Evolutionary conservation across 2,888 invertebrate species (phyloP).

Genomic region (Ennomos fuscantarius): DNA sequence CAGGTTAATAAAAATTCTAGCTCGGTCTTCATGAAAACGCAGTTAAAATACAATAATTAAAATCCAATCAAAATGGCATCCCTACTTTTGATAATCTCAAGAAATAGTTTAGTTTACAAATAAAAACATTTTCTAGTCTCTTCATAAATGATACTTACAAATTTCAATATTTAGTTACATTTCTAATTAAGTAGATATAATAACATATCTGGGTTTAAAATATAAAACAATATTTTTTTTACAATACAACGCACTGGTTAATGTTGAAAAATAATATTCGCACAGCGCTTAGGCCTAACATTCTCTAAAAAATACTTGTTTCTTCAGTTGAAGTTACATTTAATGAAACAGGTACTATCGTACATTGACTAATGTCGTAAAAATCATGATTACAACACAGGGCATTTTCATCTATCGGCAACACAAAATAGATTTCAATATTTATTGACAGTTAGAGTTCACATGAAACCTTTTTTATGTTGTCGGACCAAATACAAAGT

Average conservation of each 20-base stretch:
- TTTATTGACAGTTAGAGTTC: too few relatives aligned
- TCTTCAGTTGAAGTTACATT: slow-evolving; percentile 48
- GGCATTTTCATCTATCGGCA: too few relatives aligned
- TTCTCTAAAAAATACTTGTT: slow-evolving; percentile 56
- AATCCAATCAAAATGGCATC: slow-evolving; percentile 21
- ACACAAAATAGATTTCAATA: too few relatives aligned
- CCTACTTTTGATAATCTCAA: slow-evolving; percentile 25
- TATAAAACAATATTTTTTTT: slow-evolving; percentile 23
- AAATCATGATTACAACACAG: slow-evolving; percentile 43
- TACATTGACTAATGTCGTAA: slow-evolving; percentile 72
- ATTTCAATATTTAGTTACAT: background rate
- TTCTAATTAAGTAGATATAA: slow-evolving; percentile 22
- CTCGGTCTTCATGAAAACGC: slow-evolving; percentile 18
- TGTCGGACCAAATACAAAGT: too few relatives aligned
- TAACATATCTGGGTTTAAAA: slow-evolving; percentile 14
- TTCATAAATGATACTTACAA: slow-evolving; percentile 20
- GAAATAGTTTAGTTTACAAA: slow-evolving; percentile 17
- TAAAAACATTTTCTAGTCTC: slow-evolving; percentile 14
- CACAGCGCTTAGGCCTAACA: slow-evolving; percentile 59
- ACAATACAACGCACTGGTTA: slow-evolving; percentile 19
- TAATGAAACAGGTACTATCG: slow-evolving; percentile 72
- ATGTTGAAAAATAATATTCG: slow-evolving; percentile 4
- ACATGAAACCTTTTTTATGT: too few relatives aligned
- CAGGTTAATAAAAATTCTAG: background rate
- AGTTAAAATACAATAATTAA: slow-evolving; percentile 19